These are phyloP conservation scores for Anoplolepis gracilipes DNA, from an alignment of 1,140 invertebrate genomes.

Conservation along the genomic window DNA sequence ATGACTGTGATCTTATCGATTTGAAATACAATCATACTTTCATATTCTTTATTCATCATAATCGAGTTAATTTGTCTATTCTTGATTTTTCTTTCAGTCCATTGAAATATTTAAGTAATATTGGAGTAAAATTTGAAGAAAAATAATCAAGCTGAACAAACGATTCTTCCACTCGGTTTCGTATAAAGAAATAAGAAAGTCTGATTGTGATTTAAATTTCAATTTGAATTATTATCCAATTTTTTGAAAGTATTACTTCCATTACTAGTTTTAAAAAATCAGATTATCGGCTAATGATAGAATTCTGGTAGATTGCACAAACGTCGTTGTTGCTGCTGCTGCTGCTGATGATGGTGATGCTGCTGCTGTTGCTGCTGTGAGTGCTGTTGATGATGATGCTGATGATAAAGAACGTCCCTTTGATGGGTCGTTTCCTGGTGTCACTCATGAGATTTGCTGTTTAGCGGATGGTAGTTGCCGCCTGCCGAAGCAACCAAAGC, in stretches of 20 bases:
- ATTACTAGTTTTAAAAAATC: not conserved
- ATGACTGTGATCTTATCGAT: not conserved
- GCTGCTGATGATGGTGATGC: conserved; percentile 71
- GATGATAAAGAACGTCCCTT: conserved; percentile 77
- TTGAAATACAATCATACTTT: too few relatives aligned
- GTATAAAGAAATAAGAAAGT: not conserved
- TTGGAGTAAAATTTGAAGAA: not conserved
- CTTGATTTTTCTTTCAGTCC: not conserved
- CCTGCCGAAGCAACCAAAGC: conserved; percentile 81
- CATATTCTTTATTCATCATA: not conserved
- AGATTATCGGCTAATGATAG: conserved; percentile 78
- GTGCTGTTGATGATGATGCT: conserved; percentile 76
- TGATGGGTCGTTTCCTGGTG: conserved; percentile 80
- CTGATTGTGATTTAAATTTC: not conserved
- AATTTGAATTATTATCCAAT: not conserved
- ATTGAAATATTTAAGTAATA: conserved; percentile 24
- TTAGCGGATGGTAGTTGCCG: conserved; percentile 81
- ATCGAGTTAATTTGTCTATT: conserved; percentile 21
- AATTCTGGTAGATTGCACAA: conserved; percentile 84
- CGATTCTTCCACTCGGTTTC: not conserved
- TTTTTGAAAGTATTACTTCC: not conserved
- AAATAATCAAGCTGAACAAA: not conserved
- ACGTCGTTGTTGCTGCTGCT: conserved; percentile 80
- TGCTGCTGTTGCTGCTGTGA: conserved; percentile 66
- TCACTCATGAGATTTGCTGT: conserved; percentile 83